Evolutionary conservation across 1,140 invertebrate species (phyloP), one percentile per base, ranked within the genome.

Genomic region (Gonioctena quinquepunctata): DNA sequence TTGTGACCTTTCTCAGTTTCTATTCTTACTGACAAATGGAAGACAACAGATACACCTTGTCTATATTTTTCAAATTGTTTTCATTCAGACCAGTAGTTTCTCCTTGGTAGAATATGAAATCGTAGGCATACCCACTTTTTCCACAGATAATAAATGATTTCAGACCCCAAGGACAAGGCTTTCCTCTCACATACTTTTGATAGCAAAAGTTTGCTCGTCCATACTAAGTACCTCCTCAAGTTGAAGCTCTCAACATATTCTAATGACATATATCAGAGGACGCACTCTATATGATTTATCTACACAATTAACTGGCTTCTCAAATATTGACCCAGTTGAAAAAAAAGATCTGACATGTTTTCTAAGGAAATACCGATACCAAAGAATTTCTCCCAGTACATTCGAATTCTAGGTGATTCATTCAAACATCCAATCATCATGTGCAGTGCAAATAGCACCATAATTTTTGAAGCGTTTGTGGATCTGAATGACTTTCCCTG

Each of bases 1-100:
- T 57, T 33, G 49, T 59, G 68, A 48, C 76, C 74, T 49, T 65
- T 73, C 74, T 75, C 70, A 68, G 68, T n/a, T n/a, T n/a, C 59
- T 68, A 80, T 78, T 74, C 77, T 76, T 61, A 80, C 72, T 48
- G 70, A 63, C 27, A 81, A 75, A 75, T 78, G 70, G 2, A 60
- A 26, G 25, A 73, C 65, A 19, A 68, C 42, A 48, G 64, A 33
- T 49, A 21, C 70, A 8, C 27, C 33, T 63, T 28, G 25, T 28
- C 64, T 69, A 62, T 52, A 68, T 16, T 64, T 16, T 28, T 23
- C 48, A 16, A 23, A n/a, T 63, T 6, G 11, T 22, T 18, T 54
- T 23, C n/a, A 52, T 68, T 50, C 28, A 73, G 16, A 16, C 62
- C 49, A 16, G 72, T 73, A 7, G 48, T 54, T 22, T 57, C 22